Evolutionary conservation across 1,140 invertebrate genomes (phyloP).

Genomic region (Drosophila arizonae): DNA sequence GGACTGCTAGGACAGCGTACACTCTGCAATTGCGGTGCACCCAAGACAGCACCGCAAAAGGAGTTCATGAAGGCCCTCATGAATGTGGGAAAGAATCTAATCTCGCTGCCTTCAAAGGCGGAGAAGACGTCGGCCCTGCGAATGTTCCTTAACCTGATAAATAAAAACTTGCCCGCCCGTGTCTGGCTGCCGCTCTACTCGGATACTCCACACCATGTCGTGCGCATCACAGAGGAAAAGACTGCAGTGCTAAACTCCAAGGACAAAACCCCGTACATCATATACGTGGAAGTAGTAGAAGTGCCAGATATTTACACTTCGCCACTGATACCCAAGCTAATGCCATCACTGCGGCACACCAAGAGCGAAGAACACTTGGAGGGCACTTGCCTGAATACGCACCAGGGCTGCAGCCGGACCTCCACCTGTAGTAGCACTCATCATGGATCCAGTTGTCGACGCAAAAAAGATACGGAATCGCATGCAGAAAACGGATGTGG

Average conservation of each 20-base stretch:
- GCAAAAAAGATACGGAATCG: slow-evolving; percentile 46
- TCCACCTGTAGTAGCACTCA: slow-evolving; percentile 73
- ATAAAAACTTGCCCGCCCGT: slow-evolving; percentile 97
- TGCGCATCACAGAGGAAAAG: slow-evolving; percentile 93
- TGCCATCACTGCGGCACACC: slow-evolving; percentile 92
- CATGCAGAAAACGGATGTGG: slow-evolving; percentile 38
- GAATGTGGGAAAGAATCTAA: slow-evolving; percentile 94
- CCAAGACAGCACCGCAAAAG: slow-evolving; percentile 91
- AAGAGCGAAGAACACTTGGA: slow-evolving; percentile 92
- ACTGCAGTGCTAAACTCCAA: slow-evolving; percentile 99
- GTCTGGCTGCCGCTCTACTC: slow-evolving; percentile 98
- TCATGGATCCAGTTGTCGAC: slow-evolving; percentile 62
- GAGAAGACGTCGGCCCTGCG: slow-evolving; percentile 94
- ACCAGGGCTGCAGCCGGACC: slow-evolving; percentile 63
- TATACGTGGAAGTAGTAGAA: slow-evolving; percentile 98
- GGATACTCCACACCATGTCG: slow-evolving; percentile 95
- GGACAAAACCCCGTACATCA: slow-evolving; percentile 99
- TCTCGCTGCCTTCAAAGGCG: slow-evolving; percentile 96
- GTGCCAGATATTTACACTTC: slow-evolving; percentile 93
- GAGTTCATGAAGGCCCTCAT: slow-evolving; percentile 95
- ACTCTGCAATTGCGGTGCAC: slow-evolving; percentile 90
- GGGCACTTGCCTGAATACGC: slow-evolving; percentile 66
- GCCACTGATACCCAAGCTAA: slow-evolving; percentile 91
- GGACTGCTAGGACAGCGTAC: slow-evolving; percentile 88
- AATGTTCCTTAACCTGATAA: slow-evolving; percentile 95